A percentile compares a stretch with the other conserved stretches of the same genome.
Evolutionary conservation across 2,113 vertebrate species (phyloP).

Genomic region (Mastomys coucha): DNA sequence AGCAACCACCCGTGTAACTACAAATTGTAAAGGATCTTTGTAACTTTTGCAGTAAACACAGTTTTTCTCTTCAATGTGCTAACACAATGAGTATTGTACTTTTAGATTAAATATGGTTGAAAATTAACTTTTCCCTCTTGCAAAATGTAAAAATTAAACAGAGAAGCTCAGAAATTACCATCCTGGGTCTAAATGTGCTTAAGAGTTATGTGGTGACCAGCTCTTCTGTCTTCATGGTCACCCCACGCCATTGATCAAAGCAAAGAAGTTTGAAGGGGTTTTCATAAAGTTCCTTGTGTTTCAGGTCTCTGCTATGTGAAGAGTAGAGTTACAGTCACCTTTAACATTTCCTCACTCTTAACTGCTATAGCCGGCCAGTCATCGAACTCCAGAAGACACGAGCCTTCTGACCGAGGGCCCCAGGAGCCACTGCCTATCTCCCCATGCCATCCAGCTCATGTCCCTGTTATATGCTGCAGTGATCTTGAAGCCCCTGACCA

Average conservation of each 20-base stretch:
- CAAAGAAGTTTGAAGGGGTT: slow-evolving; percentile 10
- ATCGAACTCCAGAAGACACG: too few species aligned
- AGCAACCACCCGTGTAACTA: background rate
- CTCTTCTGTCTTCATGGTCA: slow-evolving; percentile 42
- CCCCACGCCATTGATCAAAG: background rate
- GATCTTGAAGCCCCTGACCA: too few species aligned
- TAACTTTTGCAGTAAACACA: slow-evolving; percentile 59
- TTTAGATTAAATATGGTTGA: slow-evolving; percentile 41
- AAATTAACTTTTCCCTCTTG: slow-evolving; percentile 56
- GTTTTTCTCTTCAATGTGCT: background rate
- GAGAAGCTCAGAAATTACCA: background rate
- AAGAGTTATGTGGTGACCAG: slow-evolving; percentile 8
- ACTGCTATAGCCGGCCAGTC: background rate
- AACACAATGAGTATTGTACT: slow-evolving; percentile 53
- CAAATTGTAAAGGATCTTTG: slow-evolving; percentile 53
- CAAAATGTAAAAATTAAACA: slow-evolving; percentile 60
- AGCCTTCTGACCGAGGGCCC: too few species aligned
- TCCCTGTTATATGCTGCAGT: too few species aligned
- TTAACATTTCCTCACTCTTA: slow-evolving; percentile 46
- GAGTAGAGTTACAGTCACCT: slow-evolving; percentile 42
- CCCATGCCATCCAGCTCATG: too few species aligned
- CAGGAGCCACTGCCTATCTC: too few species aligned
- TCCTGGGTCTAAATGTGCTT: slow-evolving; percentile 52
- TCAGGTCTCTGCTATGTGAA: slow-evolving; percentile 46
- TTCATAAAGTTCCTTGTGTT: slow-evolving; percentile 55